Evolutionary conservation across 2,113 vertebrate species (phyloP), one percentile per base, ranked within the genome.

Genomic region (Dipodomys ordii): DNA sequence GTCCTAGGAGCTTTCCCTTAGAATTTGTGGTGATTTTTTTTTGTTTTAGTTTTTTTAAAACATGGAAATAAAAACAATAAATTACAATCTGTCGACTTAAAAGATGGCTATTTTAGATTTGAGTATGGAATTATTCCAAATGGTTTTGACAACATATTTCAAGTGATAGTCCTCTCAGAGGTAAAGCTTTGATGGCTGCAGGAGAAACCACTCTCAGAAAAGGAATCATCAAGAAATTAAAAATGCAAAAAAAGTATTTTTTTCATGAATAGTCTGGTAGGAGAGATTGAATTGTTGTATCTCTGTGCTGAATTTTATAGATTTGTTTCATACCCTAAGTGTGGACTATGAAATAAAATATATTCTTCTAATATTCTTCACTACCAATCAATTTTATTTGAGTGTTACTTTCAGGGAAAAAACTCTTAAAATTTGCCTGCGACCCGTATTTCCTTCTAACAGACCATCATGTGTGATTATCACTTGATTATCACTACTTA

Each of bases 301-400:
- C 16, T 78, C 16, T 39, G 2, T 67, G 4, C 81, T 92, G 39
- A 44, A 64, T 88, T 96, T 96, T 91, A 2, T 67, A 8, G 8
- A 11, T 84, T 23, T 90, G 30, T 85, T 94, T 96, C 28, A 28
- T 93, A 53, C 90, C 76, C 82, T 78, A 95, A 73, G 32, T 28
- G 49, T 84, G 46, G 10, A 65, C 80, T 64, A 8, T 67, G 72
- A 5, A 78, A 39, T 92, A 91, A 90, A 57, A 92, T 27, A 13
- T 23, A 74, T 57, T 89, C 67, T 84, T 27, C 53, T 53, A 79
- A 64, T 96, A 83, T 64, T 96, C 6, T 11, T 96, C 94, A 39
- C 92, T 95, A 8, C 83, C 96, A 57, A 78, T 83, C 32, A 85
- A 6, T 88, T 78, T 93, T 94, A 27, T 44, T 96, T 94, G n/a